These are phyloP conservation scores for Drosophila pruinosa DNA, from an alignment of 1,140 invertebrate genomes.

Conservation along the genomic window DNA sequence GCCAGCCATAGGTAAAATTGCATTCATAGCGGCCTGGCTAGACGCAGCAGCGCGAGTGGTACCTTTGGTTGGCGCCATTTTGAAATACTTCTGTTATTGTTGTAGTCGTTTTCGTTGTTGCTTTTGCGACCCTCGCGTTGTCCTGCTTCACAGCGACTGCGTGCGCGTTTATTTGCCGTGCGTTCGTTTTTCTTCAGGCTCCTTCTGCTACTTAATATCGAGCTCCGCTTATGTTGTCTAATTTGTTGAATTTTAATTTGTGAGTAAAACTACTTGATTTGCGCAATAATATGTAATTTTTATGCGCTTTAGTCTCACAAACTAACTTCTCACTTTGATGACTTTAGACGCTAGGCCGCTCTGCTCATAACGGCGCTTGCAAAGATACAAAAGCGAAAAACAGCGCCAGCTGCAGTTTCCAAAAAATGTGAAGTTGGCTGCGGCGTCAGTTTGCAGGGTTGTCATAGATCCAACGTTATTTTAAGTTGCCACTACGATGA, in stretches of 20 bases:
- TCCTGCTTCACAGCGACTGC: constrained; percentile 43
- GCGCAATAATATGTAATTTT: background rate
- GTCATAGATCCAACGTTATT: background rate
- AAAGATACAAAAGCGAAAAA: constrained; percentile 60
- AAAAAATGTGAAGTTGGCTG: constrained; percentile 39
- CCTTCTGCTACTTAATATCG: constrained; percentile 17
- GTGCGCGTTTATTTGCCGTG: constrained; percentile 31
- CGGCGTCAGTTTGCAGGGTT: constrained; percentile 46
- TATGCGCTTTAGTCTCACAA: constrained; percentile 20
- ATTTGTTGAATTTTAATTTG: constrained; percentile 15
- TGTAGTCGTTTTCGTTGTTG: constrained; percentile 26
- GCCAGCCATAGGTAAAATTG: constrained; percentile 44
- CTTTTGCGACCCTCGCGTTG: constrained; percentile 29
- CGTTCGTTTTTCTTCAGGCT: constrained; percentile 32
- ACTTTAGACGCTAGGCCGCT: constrained; percentile 55
- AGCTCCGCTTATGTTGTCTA: constrained; percentile 6
- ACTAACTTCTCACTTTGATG: constrained; percentile 46
- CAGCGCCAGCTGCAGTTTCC: constrained; percentile 49
- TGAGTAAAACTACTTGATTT: constrained; percentile 2
- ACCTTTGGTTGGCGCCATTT: constrained; percentile 81
- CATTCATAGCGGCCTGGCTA: constrained; percentile 46
- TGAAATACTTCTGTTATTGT: constrained; percentile 46
- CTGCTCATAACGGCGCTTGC: constrained; percentile 57
- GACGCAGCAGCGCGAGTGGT: constrained; percentile 49
- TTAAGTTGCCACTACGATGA: constrained; percentile 12